A percentile compares a stretch with the other conserved stretches of the same genome.
These are phyloP conservation scores for Leptinotarsa texana DNA, from an alignment of 1,140 invertebrate genomes.

Conservation along the genomic window DNA sequence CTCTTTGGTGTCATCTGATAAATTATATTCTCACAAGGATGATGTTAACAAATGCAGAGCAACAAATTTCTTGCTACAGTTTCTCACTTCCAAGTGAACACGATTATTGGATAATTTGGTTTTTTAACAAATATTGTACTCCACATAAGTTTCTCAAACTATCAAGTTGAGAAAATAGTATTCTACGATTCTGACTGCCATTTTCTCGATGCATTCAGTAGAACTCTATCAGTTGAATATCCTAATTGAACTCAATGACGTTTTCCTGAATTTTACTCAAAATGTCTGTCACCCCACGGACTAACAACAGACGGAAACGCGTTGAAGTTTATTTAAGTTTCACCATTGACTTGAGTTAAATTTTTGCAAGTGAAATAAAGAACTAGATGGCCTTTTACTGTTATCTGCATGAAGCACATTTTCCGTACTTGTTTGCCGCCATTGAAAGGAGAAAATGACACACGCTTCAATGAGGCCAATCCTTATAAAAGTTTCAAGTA, in stretches of 20 bases:
- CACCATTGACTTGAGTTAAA: slow-evolving; percentile 39
- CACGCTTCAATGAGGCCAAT: slow-evolving; percentile 37
- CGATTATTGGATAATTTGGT: too few species aligned
- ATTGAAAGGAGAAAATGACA: slow-evolving; percentile 36
- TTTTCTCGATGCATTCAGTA: not conserved
- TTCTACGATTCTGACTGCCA: not conserved
- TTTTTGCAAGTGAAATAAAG: slow-evolving; percentile 46
- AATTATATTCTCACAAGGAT: too few species aligned
- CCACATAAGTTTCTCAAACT: too few species aligned
- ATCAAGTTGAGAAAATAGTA: too few species aligned
- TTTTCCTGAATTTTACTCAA: too few species aligned
- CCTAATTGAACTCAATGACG: too few species aligned
- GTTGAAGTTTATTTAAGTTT: slow-evolving; percentile 25
- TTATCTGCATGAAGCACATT: slow-evolving; percentile 43
- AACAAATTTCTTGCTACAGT: too few species aligned
- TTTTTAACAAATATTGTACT: too few species aligned
- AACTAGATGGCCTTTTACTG: slow-evolving; percentile 42
- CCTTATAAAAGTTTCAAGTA: slow-evolving; percentile 32
- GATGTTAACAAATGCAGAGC: too few species aligned
- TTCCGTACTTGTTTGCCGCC: slow-evolving; percentile 42
- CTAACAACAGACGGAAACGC: not conserved
- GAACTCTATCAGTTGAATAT: too few species aligned
- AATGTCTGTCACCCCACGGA: not conserved
- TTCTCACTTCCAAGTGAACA: too few species aligned
- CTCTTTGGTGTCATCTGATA: too few species aligned